Conservation (phyloP, 2,888 invertebrate genomes). For the Oasisia sp. region DNA sequence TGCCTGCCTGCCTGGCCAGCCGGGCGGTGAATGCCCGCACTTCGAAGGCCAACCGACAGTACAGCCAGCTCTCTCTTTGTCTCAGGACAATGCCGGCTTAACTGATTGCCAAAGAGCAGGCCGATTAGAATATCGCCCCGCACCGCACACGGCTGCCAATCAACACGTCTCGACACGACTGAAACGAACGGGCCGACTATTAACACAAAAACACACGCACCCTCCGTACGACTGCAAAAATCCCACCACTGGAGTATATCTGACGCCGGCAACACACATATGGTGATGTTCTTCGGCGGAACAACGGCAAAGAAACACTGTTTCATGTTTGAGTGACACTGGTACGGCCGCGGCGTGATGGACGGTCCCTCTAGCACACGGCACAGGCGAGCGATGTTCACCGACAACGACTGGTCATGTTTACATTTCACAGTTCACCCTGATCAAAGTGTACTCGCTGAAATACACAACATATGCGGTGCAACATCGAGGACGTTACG, state of each 20-base stretch:
- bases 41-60: background rate
- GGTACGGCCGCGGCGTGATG: background rate
- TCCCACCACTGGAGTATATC: background rate
- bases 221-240: background rate
- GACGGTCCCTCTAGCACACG: background rate
- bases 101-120: constrained; percentile 17
- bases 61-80: background rate
- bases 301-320: background rate
- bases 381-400: background rate
- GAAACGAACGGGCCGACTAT: background rate
- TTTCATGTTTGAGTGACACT: background rate
- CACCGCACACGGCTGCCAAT: background rate
- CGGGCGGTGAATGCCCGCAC: background rate
- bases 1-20: background rate
- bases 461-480: constrained; percentile 1
- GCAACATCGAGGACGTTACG: background rate
- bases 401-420: background rate
- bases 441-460: constrained; percentile 10
- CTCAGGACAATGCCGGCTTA: background rate
- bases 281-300: background rate
- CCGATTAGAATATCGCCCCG: constrained; percentile 1
- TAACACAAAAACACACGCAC: background rate
- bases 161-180: background rate
- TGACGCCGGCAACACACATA: background rate
- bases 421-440: constrained; percentile 17